phyloP scores from a whole-genome alignment of 2,113 vertebrate species.

The Asarcornis scutulata region DNA sequence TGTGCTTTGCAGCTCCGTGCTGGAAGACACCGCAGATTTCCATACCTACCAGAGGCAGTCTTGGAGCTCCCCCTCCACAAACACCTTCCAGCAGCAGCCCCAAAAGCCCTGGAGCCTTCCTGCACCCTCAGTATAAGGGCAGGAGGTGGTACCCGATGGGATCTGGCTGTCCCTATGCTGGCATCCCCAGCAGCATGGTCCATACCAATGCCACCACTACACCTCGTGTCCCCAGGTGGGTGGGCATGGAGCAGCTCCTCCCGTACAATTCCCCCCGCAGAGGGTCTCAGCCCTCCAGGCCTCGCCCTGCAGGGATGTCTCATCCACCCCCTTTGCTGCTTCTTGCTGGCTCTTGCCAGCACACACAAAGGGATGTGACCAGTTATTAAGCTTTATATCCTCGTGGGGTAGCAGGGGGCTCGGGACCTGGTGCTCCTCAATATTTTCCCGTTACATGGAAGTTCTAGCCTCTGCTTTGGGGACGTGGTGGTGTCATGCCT shows the following conservation, averaged over 20 bases:
- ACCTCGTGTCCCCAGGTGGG: neutral
- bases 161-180: neutral
- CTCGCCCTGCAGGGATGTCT: neutral
- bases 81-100: neutral
- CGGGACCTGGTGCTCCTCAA: neutral
- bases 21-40: neutral
- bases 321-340: neutral
- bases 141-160: neutral
- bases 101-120: neutral
- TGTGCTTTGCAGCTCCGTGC: neutral
- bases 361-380: rapidly evolving
- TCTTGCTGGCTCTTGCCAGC: neutral
- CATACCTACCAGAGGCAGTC: neutral
- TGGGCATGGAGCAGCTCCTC: neutral
- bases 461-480: neutral
- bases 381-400: neutral
- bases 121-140: neutral
- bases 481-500: neutral
- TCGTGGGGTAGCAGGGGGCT: rapidly evolving
- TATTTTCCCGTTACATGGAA: neutral
- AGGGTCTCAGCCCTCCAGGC: neutral
- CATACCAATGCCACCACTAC: neutral
- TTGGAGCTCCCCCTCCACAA: too few relatives aligned
- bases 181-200: neutral
- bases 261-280: neutral